Evolutionary conservation across 2,888 invertebrate species (phyloP).

Genomic region (Zelleria hepariella): DNA sequence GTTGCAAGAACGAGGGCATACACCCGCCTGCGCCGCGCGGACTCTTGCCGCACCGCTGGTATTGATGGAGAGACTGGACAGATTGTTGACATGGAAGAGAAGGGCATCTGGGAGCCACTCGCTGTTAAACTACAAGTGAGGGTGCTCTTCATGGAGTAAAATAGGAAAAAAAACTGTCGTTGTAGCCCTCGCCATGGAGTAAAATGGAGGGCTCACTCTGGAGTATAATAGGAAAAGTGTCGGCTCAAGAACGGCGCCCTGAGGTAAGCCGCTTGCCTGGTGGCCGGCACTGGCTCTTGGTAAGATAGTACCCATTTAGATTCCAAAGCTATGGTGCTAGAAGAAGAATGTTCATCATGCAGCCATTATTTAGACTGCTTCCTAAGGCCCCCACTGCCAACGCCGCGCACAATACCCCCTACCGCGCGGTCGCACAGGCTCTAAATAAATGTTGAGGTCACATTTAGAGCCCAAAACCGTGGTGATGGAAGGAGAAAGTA

Average conservation of each 20-base stretch:
- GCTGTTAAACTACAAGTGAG: slow-evolving; percentile 91
- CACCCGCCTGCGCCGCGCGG: slow-evolving; percentile 89
- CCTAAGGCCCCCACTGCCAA: slow-evolving; percentile 85
- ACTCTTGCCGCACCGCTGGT: slow-evolving; percentile 78
- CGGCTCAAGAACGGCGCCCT: too few species aligned
- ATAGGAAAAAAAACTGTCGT: too few species aligned
- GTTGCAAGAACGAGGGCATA: slow-evolving; percentile 96
- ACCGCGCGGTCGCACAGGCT: slow-evolving; percentile 93
- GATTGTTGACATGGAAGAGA: slow-evolving; percentile 90
- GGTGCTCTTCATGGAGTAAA: too few species aligned
- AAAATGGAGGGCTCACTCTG: too few species aligned
- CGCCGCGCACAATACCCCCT: slow-evolving; percentile 93
- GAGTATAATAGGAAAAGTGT: too few species aligned
- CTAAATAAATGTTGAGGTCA: slow-evolving; percentile 61
- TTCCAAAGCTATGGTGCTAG: too few species aligned
- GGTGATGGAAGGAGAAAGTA: too few species aligned
- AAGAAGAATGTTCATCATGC: too few species aligned
- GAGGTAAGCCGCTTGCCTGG: too few species aligned
- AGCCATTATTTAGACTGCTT: slow-evolving; percentile 98
- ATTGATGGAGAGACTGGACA: slow-evolving; percentile 96
- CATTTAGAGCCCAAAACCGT: too few species aligned
- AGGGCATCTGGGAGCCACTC: slow-evolving; percentile 96
- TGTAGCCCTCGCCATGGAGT: too few species aligned
- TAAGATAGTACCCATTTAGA: too few species aligned
- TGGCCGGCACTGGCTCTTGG: slow-evolving; percentile 98